phyloP scores from a whole-genome alignment of 2,888 invertebrate species.

The Zelleria hepariella region DNA sequence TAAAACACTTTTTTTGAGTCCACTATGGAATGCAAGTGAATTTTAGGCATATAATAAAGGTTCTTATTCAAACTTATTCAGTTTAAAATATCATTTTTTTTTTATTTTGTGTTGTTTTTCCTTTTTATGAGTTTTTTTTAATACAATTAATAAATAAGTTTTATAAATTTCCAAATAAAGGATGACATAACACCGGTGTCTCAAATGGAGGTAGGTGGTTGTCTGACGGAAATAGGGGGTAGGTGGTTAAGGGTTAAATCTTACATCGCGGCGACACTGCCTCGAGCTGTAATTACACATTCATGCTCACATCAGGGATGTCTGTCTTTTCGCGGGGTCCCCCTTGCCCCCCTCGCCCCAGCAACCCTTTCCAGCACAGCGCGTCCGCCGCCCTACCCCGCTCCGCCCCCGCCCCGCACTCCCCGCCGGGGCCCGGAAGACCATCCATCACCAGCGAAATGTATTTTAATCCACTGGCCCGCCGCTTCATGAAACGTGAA shows the following conservation, averaged over 20 bases:
- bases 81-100: too few species aligned
- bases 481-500: slow-evolving; percentile 69
- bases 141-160: too few species aligned
- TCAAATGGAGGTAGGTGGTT: too few species aligned
- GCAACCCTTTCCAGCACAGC: slow-evolving; percentile 46
- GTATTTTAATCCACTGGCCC: slow-evolving; percentile 70
- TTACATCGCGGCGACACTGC: neutral
- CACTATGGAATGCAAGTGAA: too few species aligned
- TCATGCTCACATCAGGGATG: neutral
- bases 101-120: too few species aligned
- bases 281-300: slow-evolving; percentile 2
- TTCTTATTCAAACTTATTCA: neutral
- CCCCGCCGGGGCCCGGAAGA: slow-evolving; percentile 19
- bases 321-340: neutral
- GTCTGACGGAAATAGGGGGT: too few species aligned
- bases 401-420: slow-evolving; percentile 6
- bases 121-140: too few species aligned
- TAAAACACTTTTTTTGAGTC: too few species aligned
- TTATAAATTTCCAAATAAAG: too few species aligned
- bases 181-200: too few species aligned
- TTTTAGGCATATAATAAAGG: too few species aligned
- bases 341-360: slow-evolving; percentile 2
- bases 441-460: slow-evolving; percentile 68
- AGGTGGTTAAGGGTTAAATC: too few species aligned
- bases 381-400: slow-evolving; percentile 5